Percentiles rank a stretch among this genome's conserved stretches.
Evolutionary conservation across 1,140 invertebrate species (phyloP).

Genomic region (Lordiphosa stackelbergi): DNA sequence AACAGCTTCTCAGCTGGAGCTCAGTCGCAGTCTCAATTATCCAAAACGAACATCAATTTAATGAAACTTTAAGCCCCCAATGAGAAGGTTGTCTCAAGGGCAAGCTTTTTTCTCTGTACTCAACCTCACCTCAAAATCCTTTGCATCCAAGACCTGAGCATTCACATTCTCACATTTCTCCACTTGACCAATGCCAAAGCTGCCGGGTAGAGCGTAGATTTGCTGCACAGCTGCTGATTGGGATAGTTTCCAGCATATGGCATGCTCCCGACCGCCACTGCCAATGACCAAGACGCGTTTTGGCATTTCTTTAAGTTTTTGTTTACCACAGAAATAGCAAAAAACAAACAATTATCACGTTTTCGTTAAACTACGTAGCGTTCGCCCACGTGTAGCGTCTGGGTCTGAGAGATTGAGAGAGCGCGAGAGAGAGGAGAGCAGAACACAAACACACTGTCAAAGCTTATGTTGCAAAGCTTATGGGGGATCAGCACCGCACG

Average conservation of each 20-base stretch:
- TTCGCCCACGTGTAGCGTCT: constrained; percentile 53
- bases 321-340: neutral
- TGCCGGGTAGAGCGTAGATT: constrained; percentile 93
- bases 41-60: neutral
- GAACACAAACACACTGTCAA: neutral
- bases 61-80: constrained; percentile 17
- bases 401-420: constrained; percentile 12
- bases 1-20: constrained; percentile 8
- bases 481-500: constrained; percentile 38
- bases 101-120: neutral
- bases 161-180: constrained; percentile 81
- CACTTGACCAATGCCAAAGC: constrained; percentile 86
- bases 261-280: constrained; percentile 96
- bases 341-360: constrained; percentile 37
- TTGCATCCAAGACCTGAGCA: constrained; percentile 80
- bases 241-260: constrained; percentile 93
- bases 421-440: constrained; percentile 3
- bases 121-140: constrained; percentile 83
- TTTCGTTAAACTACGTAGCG: constrained; percentile 26
- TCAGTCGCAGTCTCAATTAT: constrained; percentile 12
- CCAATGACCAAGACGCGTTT: constrained; percentile 90
- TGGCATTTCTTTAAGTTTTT: constrained; percentile 46
- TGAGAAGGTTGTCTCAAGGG: constrained; percentile 53
- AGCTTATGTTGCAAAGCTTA: constrained; percentile 6
- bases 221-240: constrained; percentile 85